Conservation (phyloP, 1,140 invertebrate species). For the Achatina immaculata region DNA sequence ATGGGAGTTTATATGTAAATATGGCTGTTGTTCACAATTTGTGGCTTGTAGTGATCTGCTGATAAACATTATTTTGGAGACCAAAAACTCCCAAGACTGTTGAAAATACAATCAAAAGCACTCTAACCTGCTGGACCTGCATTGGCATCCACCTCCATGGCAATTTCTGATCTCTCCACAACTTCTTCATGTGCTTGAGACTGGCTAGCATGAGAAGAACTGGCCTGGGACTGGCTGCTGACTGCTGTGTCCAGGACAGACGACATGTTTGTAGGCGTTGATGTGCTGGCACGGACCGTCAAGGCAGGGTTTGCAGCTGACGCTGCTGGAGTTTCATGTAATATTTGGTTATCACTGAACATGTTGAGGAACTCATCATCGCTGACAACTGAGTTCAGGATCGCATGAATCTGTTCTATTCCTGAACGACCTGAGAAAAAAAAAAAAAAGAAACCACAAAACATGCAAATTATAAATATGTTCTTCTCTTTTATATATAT, state of each 20-base stretch:
- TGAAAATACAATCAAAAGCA: too few species aligned
- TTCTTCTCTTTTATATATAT: not conserved
- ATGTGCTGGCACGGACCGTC: not conserved
- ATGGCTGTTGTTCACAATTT: too few species aligned
- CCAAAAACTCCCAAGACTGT: too few species aligned
- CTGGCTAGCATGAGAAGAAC: not conserved
- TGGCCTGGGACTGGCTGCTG: conserved; percentile 24
- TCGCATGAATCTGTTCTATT: conserved; percentile 28
- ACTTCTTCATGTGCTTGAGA: conserved; percentile 11
- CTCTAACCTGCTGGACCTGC: conserved; percentile 13
- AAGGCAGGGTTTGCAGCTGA: not conserved
- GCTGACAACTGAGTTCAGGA: conserved; percentile 32
- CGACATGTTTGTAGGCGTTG: not conserved
- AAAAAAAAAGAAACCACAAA: not conserved
- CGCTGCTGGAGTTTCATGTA: not conserved
- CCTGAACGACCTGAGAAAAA: conserved; percentile 31
- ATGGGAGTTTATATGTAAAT: too few species aligned
- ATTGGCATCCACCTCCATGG: conserved; percentile 64
- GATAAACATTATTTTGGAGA: too few species aligned
- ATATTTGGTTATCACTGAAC: conserved; percentile 26
- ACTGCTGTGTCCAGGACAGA: not conserved
- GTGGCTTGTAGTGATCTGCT: too few species aligned
- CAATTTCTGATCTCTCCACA: conserved; percentile 47
- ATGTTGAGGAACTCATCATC: conserved; percentile 33
- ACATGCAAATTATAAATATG: too few species aligned